These are phyloP conservation scores for Cydia fagiglandana DNA, from an alignment of 1,140 invertebrate species.

Conservation along the genomic window DNA sequence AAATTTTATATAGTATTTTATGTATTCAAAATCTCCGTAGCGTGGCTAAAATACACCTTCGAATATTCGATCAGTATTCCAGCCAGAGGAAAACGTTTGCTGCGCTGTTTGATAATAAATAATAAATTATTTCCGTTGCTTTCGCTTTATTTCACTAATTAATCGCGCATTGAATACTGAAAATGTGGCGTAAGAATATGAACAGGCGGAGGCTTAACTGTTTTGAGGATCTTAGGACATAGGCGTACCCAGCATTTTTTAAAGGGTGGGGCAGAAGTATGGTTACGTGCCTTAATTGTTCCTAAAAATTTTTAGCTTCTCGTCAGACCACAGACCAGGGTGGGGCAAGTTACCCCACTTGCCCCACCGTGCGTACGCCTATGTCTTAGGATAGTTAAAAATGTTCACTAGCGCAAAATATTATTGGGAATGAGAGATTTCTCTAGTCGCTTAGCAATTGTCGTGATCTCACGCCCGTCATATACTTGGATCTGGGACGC, in stretches of 20 bases:
- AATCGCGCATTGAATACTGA: conserved; percentile 18
- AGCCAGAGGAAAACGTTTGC: not conserved
- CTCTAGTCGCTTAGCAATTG: no score
- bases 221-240: not conserved
- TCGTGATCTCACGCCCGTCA: no score
- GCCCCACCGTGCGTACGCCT: no score
- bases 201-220: not conserved
- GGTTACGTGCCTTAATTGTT: no score
- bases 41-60: not conserved
- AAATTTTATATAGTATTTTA: not conserved
- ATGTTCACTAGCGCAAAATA: not conserved
- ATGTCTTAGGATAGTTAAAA: not conserved
- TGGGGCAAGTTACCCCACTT: no score
- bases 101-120: conserved; percentile 24
- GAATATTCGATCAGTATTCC: not conserved
- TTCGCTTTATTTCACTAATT: conserved; percentile 29
- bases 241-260: no score
- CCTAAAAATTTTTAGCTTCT: no score
- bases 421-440: not conserved
- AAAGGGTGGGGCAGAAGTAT: no score
- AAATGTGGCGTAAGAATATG: conserved; percentile 1
- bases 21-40: not conserved
- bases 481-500: no score
- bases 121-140: conserved; percentile 18
- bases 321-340: no score